Conservation (phyloP, 1,140 invertebrate species). For the Drosophila santomea region DNA sequence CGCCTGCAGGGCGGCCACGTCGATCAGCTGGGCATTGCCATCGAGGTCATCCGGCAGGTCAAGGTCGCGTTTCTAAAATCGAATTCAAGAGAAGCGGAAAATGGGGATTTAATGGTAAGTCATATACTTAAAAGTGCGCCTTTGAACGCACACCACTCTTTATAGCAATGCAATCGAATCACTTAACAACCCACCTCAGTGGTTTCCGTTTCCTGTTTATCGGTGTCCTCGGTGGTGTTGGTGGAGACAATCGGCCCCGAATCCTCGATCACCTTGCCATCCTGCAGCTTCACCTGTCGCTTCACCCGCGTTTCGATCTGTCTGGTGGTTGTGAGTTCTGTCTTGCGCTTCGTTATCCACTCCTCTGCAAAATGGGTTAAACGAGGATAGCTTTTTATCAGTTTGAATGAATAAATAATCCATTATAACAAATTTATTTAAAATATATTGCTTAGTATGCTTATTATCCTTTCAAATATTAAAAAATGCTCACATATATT, state of each 20-base stretch:
- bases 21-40: conserved; percentile 66
- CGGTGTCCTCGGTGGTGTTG: conserved; percentile 93
- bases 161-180: too few species aligned
- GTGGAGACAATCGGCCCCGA: conserved; percentile 95
- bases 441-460: too few species aligned
- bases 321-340: conserved; percentile 93
- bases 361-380: conserved; percentile 88
- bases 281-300: conserved; percentile 94
- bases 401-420: too few species aligned
- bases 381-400: too few species aligned
- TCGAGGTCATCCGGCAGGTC: conserved; percentile 71
- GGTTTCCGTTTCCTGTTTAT: conserved; percentile 93
- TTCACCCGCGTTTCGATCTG: conserved; percentile 96
- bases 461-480: too few species aligned
- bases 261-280: conserved; percentile 94
- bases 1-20: conserved; percentile 61
- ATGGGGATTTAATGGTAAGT: background rate
- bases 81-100: background rate
- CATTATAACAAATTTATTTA: background rate
- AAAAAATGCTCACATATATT: too few species aligned
- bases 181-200: conserved; percentile 88
- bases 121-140: too few species aligned
- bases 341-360: conserved; percentile 95
- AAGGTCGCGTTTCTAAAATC: conserved; percentile 71
- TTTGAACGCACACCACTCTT: too few species aligned